Conservation (phyloP, 2,113 vertebrate genomes). For the Cranoglanis bouderius region DNA sequence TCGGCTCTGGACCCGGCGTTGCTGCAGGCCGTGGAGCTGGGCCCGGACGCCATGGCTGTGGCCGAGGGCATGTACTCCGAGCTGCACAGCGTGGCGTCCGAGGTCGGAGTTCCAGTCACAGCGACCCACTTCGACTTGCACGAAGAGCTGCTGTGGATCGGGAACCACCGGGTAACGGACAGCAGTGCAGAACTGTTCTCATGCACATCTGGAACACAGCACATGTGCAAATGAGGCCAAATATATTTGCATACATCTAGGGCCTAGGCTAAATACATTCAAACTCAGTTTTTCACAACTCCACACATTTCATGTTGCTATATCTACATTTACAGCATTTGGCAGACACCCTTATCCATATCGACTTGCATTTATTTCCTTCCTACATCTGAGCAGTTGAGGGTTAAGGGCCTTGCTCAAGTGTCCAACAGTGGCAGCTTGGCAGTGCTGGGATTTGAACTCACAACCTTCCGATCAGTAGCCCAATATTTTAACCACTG, state of each 20-base stretch:
- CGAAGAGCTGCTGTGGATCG: conserved; percentile 96
- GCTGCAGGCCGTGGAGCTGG: conserved; percentile 88
- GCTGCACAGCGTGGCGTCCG: conserved; percentile 89
- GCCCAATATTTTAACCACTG: too few species aligned
- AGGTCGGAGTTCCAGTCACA: conserved; percentile 90
- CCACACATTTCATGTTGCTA: not conserved
- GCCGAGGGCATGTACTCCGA: conserved; percentile 94
- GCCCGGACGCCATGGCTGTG: conserved; percentile 81
- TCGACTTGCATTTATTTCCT: too few species aligned
- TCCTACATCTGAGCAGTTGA: too few species aligned
- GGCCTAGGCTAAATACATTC: too few species aligned
- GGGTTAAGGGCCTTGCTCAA: too few species aligned
- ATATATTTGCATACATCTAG: not conserved
- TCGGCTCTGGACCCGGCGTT: conserved; percentile 82
- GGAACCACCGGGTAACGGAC: conserved; percentile 86
- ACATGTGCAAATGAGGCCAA: not conserved
- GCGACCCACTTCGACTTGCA: conserved; percentile 92
- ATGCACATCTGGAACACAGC: not conserved
- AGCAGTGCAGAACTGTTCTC: not conserved
- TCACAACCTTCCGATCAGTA: too few species aligned
- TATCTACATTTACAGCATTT: not conserved
- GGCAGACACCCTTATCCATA: too few species aligned
- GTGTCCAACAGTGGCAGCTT: too few species aligned
- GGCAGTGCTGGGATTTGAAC: too few species aligned
- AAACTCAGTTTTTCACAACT: not conserved